Conservation (phyloP, 2,797 vertebrate species). For the Oreochromis mossambicus region DNA sequence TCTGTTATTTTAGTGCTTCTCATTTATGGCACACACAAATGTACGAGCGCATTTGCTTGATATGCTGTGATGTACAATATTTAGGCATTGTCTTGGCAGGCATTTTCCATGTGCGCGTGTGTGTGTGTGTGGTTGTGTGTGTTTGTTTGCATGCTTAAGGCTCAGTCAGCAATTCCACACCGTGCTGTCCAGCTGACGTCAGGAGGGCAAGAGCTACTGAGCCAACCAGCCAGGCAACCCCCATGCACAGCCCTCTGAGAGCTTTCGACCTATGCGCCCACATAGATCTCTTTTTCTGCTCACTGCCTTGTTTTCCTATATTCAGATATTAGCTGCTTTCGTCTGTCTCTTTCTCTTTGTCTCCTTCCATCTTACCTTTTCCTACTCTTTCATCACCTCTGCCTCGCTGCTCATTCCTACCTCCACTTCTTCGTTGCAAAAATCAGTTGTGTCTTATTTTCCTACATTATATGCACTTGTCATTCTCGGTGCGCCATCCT, state of each 20-base stretch:
- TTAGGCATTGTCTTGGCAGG: slow-evolving; percentile 56
- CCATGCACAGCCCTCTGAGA: slow-evolving; percentile 19
- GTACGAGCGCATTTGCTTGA: slow-evolving; percentile 26
- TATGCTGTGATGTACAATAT: slow-evolving; percentile 67
- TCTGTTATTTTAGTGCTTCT: slow-evolving; percentile 39
- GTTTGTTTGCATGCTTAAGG: slow-evolving; percentile 8
- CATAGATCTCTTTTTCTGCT: not conserved
- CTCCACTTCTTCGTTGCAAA: not conserved
- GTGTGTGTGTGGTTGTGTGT: not conserved
- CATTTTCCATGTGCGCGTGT: slow-evolving; percentile 32
- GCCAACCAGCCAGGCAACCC: slow-evolving; percentile 42
- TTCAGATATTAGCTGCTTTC: slow-evolving; percentile 1
- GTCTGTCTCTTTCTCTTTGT: not conserved
- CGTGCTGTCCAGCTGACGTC: slow-evolving; percentile 66
- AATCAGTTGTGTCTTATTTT: not conserved
- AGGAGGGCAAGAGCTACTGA: slow-evolving; percentile 50
- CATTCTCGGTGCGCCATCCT: not conserved
- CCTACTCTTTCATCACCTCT: not conserved
- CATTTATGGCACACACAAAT: not conserved
- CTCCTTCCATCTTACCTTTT: not conserved
- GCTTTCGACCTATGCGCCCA: slow-evolving; percentile 17
- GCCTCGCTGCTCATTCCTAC: not conserved
- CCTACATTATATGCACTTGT: not conserved
- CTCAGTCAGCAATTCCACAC: slow-evolving; percentile 66
- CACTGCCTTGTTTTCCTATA: not conserved